phyloP scores from a whole-genome alignment of 2,797 vertebrate genomes.

The Dendrocincla fuliginosa region DNA sequence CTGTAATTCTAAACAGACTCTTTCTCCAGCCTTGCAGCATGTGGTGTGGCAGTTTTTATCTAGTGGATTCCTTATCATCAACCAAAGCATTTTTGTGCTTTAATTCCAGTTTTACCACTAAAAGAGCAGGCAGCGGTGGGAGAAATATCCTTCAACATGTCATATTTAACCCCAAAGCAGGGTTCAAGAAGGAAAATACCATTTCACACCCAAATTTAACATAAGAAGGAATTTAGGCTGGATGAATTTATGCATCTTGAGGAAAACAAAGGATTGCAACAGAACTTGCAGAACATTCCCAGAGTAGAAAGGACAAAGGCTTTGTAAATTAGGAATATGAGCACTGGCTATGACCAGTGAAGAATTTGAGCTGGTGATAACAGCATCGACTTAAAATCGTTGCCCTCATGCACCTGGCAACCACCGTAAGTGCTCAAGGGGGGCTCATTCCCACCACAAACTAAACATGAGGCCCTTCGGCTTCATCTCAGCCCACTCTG shows the following conservation, averaged over 20 bases:
- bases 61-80: background rate
- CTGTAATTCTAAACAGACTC: background rate
- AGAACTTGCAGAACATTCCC: background rate
- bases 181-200: background rate
- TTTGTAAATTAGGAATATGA: background rate
- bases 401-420: background rate
- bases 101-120: background rate
- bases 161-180: background rate
- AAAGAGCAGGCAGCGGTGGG: background rate
- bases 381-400: background rate
- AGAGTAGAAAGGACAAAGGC: background rate
- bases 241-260: background rate
- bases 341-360: background rate
- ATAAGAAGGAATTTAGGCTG: background rate
- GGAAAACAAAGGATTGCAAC: background rate
- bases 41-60: background rate
- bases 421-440: background rate
- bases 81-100: background rate
- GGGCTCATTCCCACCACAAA: background rate
- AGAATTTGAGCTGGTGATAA: fast-evolving
- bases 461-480: background rate
- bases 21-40: background rate
- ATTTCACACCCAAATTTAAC: background rate
- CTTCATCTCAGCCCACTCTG: background rate
- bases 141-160: background rate